Percentiles rank a stretch among this genome's conserved stretches.
Conservation (phyloP, 92 coral and sea anemone species). For the Porites divaricata region DNA sequence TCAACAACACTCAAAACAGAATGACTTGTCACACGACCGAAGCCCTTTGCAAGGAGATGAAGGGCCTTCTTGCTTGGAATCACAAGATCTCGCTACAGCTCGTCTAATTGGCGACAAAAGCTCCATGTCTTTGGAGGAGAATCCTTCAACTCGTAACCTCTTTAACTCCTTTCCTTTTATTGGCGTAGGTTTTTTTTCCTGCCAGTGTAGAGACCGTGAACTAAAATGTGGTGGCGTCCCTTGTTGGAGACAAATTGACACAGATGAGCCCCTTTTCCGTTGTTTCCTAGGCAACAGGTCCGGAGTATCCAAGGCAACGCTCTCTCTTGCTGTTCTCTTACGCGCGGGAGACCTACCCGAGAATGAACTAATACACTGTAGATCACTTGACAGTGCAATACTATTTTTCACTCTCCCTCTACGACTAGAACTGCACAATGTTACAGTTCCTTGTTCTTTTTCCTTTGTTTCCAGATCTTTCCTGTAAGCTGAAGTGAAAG, state of each 20-base stretch:
- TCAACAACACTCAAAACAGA: constrained; percentile 35
- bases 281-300: constrained; percentile 28
- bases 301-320: constrained; percentile 6
- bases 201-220: not conserved
- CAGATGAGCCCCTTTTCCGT: constrained; percentile 9
- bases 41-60: constrained; percentile 17
- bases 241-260: not conserved
- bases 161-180: not conserved
- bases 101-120: constrained; percentile 31
- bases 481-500: too few relatives aligned
- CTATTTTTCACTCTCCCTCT: not conserved
- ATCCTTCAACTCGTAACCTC: not conserved
- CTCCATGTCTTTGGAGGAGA: not conserved
- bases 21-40: constrained; percentile 24
- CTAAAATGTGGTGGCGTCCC: not conserved
- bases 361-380: not conserved
- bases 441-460: not conserved
- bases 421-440: not conserved
- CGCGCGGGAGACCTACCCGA: not conserved
- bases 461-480: not conserved
- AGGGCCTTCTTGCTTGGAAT: not conserved
- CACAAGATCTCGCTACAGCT: not conserved
- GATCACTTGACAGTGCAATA: not conserved
- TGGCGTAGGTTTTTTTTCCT: constrained; percentile 16
- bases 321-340: constrained; percentile 24